Base-by-base conservation (phyloP, 2,888 invertebrate species). In the Cerastis leucographa region DNA sequence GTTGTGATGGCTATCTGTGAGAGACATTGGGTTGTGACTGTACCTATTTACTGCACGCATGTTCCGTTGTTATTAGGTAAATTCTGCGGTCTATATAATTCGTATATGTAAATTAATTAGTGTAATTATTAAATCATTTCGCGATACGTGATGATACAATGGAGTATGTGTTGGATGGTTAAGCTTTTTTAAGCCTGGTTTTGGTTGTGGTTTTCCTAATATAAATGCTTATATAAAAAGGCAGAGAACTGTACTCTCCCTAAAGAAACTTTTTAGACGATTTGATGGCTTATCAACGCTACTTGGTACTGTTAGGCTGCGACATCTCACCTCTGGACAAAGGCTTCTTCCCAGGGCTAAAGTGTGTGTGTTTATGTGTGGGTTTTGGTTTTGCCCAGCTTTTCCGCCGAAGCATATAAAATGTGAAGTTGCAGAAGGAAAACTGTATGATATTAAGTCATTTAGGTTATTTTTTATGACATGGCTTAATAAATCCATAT, bases 11-110 rank as follows among this genome's bases (percentile, higher is more conserved):
- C 42, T 72, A 84, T 86, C 86, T 80, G 14, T 42, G 19, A 81
- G 72, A 81, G 74, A 81, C 81, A 79, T 76, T 77, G 61, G 62
- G 35, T 76, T 73, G 78, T 78, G 83, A 87, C 80, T 85, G 83
- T 88, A 87, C 81, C 79, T 72, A 83, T 86, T 85, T 82, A 78
- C 73, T 84, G 83, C 88, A 87, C 80, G 85, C 82, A 76, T 69
- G 78, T 79, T 76, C 71, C 79, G 79, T 80, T 86, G 67, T 83
- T 87, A 84, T 86, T 87, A 84, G 85, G 85, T 87, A 90, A 90
- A 92, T 92, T 93, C 91, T 92, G 92, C 88, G 92, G 92, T 91
- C 84, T 85, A 84, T 83, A 82, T 86, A 89, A 90, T 90, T 87
- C 84, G 87, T 89, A 85, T 80, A 80, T 44, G 66, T 72, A 44